These are phyloP conservation scores for Hiodon alosoides DNA, from an alignment of 2,113 vertebrate genomes.

Conservation along the genomic window DNA sequence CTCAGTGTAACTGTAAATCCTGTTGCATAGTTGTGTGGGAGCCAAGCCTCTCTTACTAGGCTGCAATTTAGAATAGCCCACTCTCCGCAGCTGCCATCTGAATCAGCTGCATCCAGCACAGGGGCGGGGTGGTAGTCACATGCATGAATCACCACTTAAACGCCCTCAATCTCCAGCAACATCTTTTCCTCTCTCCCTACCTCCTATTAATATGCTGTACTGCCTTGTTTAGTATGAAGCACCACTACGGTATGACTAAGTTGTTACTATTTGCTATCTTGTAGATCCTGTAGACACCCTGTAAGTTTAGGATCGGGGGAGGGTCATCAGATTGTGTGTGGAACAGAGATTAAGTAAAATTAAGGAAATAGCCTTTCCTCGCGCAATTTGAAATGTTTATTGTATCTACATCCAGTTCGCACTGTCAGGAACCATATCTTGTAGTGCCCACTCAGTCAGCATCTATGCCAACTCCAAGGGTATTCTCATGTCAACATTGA, in stretches of 20 bases:
- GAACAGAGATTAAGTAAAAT: too few species aligned
- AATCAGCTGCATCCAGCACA: constrained; percentile 32
- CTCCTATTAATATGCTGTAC: constrained; percentile 34
- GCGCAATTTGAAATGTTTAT: too few species aligned
- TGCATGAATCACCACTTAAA: constrained; percentile 43
- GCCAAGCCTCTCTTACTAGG: not conserved
- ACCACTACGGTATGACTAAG: too few species aligned
- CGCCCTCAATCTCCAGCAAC: constrained; percentile 19
- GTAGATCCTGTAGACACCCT: too few species aligned
- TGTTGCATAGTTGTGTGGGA: constrained; percentile 28
- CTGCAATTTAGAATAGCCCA: constrained; percentile 15
- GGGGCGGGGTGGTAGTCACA: constrained; percentile 28
- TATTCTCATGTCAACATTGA: not conserved
- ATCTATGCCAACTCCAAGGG: not conserved
- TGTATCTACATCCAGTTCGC: too few species aligned
- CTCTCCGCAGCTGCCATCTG: constrained; percentile 27
- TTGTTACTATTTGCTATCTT: too few species aligned
- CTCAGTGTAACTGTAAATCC: constrained; percentile 8
- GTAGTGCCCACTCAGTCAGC: not conserved
- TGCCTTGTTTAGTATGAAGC: constrained; percentile 28
- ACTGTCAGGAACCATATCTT: not conserved
- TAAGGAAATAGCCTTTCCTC: too few species aligned
- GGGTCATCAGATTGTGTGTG: too few species aligned
- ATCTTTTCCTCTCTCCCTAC: constrained; percentile 10
- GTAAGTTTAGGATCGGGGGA: too few species aligned